phyloP scores from a whole-genome alignment of 1,140 invertebrate genomes.

The Carposina sasakii region DNA sequence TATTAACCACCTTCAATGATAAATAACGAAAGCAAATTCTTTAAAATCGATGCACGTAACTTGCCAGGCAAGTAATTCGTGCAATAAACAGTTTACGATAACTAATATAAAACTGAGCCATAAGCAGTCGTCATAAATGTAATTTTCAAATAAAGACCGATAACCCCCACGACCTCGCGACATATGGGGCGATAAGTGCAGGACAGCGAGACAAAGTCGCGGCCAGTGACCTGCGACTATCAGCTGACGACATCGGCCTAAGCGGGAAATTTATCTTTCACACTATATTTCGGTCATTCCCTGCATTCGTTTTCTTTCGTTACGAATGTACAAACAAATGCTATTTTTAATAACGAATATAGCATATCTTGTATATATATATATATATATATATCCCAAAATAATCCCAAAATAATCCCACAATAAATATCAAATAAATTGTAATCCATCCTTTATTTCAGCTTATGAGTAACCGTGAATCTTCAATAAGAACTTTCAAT shows the following conservation, averaged over 20 bases:
- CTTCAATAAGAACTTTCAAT: too few species aligned
- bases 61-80: too few species aligned
- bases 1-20: too few species aligned
- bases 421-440: too few species aligned
- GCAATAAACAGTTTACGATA: too few species aligned
- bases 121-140: conserved; percentile 27
- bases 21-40: too few species aligned
- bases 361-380: too few species aligned
- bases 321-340: conserved; percentile 10
- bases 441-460: neutral
- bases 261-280: conserved; percentile 58
- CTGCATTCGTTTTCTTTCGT: conserved; percentile 29
- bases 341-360: too few species aligned
- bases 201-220: conserved; percentile 62
- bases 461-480: too few species aligned
- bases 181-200: conserved; percentile 48
- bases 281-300: conserved; percentile 60
- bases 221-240: conserved; percentile 59
- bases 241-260: conserved; percentile 65
- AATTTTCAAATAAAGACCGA: conserved; percentile 48
- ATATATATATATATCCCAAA: too few species aligned
- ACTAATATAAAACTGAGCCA: too few species aligned
- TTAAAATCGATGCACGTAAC: too few species aligned
- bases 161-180: conserved; percentile 51
- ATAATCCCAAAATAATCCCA: conserved; percentile 1